A percentile compares a stretch with the other conserved stretches of the same genome.
Conservation (phyloP, 2,888 invertebrate species). For the Hydrotaea cyrtoneurina region DNA sequence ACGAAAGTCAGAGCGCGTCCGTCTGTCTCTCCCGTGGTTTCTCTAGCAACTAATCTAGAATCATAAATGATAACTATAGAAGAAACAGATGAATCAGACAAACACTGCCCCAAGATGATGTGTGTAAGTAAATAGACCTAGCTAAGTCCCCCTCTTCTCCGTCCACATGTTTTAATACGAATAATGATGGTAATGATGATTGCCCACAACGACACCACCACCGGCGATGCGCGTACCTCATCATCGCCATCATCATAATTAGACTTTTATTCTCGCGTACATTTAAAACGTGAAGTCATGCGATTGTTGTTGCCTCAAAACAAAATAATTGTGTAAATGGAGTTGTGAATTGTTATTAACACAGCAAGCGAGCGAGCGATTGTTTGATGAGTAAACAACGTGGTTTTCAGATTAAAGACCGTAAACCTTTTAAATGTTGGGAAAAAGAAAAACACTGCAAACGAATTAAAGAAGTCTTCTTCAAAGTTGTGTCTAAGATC, state of each 20-base stretch:
- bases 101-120: not conserved
- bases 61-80: not conserved
- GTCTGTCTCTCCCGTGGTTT: not conserved
- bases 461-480: not conserved
- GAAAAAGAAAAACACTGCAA: not conserved
- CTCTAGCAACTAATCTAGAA: not conserved
- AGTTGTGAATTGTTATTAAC: slow-evolving; percentile 51
- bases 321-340: slow-evolving; percentile 44
- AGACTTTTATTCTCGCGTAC: not conserved
- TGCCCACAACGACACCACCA: slow-evolving; percentile 8
- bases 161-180: not conserved
- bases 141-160: not conserved
- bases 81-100: not conserved
- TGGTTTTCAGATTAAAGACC: not conserved
- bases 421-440: not conserved
- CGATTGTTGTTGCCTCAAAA: not conserved
- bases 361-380: not conserved
- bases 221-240: not conserved
- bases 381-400: slow-evolving; percentile 4
- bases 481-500: too few relatives aligned
- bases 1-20: not conserved
- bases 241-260: slow-evolving; percentile 13
- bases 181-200: slow-evolving; percentile 10
- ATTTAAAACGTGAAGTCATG: slow-evolving; percentile 26
- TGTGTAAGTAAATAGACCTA: not conserved